Conservation (phyloP, 2,113 vertebrate species). For the Scatophagus argus region DNA sequence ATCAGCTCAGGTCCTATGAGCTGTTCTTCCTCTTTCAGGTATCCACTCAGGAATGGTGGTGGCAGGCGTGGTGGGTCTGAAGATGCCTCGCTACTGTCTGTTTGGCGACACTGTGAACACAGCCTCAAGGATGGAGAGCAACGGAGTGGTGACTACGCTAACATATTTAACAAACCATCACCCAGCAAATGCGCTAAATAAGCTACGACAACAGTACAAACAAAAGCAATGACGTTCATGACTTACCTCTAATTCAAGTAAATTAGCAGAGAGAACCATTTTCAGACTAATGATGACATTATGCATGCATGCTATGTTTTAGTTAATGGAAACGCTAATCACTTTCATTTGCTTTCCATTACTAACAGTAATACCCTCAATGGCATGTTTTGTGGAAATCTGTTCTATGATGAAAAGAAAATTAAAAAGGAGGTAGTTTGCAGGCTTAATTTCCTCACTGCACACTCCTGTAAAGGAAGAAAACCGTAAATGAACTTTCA, state of each 20-base stretch:
- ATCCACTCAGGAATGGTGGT: constrained; percentile 85
- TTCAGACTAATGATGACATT: constrained; percentile 30
- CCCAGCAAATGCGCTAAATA: constrained; percentile 20
- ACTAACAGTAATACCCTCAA: constrained; percentile 38
- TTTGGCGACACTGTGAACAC: constrained; percentile 83
- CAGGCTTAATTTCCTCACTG: constrained; percentile 21
- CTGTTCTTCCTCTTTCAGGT: constrained; percentile 43
- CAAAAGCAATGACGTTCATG: neutral
- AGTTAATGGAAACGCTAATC: constrained; percentile 56
- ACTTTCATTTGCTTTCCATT: constrained; percentile 60
- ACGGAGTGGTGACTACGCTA: constrained; percentile 77
- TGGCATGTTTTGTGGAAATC: constrained; percentile 33
- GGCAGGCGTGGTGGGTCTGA: constrained; percentile 81
- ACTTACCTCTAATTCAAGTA: constrained; percentile 34
- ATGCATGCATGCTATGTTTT: constrained; percentile 26
- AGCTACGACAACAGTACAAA: neutral
- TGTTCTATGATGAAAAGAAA: constrained; percentile 23
- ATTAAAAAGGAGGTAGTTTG: constrained; percentile 1
- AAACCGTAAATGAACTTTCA: constrained; percentile 3
- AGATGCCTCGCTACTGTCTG: constrained; percentile 85
- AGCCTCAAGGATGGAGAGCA: constrained; percentile 85
- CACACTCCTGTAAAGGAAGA: neutral
- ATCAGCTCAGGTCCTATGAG: neutral
- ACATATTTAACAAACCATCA: constrained; percentile 11
- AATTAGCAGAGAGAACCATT: constrained; percentile 37